Evolutionary conservation across 2,888 invertebrate genomes (phyloP), one percentile per base, ranked within the genome.

Genomic region (Helleia helle): DNA sequence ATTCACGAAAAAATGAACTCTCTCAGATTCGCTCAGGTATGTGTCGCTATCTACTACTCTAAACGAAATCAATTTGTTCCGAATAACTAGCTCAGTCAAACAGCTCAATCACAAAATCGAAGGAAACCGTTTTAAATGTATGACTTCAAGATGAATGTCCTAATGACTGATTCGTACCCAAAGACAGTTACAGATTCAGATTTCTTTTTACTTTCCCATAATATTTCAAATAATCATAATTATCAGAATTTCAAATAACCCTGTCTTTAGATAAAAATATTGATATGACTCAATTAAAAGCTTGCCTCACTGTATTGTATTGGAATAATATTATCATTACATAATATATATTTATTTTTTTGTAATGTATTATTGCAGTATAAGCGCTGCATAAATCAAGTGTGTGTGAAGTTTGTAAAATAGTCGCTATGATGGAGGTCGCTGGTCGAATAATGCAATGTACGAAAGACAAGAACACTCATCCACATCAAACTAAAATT

Each of bases 21-120:
- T 62, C 81, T 79, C 83, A 81, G 80, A 76, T 67, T 76, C 79
- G 71, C 72, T 72, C 80, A 81, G 77, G 76, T 72, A 53, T 56
- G 52, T 58, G 58, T 59, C 50, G 55, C 57, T 58, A 58, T 59
- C 62, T 61, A 62, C 59, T 51, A 58, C 54, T 57, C 59, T 55
- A 46, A 46, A 53, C 44, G 51, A 46, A 42, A 47, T 49, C 48
- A 46, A 46, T 45, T 48, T 43, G 41, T 44, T 49, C 47, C 40
- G 34, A 49, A 55, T 38, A 44, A 46, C 41, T 47, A 39, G 46
- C 43, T 14, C 41, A 37, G 41, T 48, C 36, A 40, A 41, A 44
- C 29, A 42, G 27, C 26, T 44, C 34, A 29, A 38, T 29, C 41
- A 29, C 38, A 41, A 40, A 39, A 12, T 34, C 9, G 14, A 36